Percentiles rank a stretch among this genome's conserved stretches.
phyloP scores from a whole-genome alignment of 2,888 invertebrate genomes.

The Dasypolia templi region DNA sequence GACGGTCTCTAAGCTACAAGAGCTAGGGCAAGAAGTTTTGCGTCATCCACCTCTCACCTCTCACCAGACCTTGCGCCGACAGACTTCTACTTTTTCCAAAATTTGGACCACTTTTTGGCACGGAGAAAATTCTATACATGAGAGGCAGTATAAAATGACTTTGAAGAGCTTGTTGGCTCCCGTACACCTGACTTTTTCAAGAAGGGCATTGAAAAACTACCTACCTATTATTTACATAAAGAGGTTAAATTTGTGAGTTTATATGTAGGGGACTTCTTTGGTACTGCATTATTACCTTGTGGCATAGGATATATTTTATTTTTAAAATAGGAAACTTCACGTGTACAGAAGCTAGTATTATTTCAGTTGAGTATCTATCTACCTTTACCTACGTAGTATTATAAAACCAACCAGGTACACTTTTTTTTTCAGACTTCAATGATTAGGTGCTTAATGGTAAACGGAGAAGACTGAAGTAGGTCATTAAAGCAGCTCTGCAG shows the following conservation, averaged over 20 bases:
- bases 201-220: too few relatives aligned
- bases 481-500: neutral
- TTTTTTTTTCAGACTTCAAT: neutral
- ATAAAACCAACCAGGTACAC: neutral
- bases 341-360: neutral
- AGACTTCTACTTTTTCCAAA: too few relatives aligned
- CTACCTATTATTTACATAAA: too few relatives aligned
- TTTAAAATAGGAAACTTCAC: neutral
- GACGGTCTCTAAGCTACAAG: too few relatives aligned
- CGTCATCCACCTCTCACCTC: too few relatives aligned
- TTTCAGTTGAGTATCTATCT: neutral
- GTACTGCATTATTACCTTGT: neutral
- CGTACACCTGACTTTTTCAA: too few relatives aligned
- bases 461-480: neutral
- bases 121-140: too few relatives aligned
- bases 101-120: too few relatives aligned
- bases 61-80: too few relatives aligned
- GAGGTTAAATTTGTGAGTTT: neutral
- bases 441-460: neutral
- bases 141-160: too few relatives aligned
- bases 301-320: neutral
- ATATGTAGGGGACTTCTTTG: neutral
- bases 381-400: neutral
- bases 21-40: too few relatives aligned
- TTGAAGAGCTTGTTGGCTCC: too few relatives aligned